Percentiles rank a stretch among this genome's conserved stretches.
Evolutionary conservation across 2,113 vertebrate genomes (phyloP).

Genomic region (Toxostoma redivivum): DNA sequence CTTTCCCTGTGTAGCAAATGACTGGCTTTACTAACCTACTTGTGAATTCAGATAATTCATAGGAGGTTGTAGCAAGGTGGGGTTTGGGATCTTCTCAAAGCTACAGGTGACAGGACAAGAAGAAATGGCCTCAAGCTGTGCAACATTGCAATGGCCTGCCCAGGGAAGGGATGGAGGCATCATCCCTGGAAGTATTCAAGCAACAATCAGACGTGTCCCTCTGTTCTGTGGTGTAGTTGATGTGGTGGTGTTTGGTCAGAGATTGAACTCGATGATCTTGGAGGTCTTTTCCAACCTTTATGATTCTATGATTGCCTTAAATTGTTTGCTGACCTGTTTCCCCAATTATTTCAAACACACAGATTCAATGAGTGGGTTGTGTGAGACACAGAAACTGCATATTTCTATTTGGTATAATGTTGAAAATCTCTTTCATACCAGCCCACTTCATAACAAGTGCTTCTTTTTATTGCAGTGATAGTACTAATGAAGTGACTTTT

Average conservation of each 20-base stretch:
- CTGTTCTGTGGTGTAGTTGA: neutral
- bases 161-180: neutral
- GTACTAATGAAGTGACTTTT: conserved; percentile 3
- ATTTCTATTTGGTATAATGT: neutral
- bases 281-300: neutral
- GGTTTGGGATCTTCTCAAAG: neutral
- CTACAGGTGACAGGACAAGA: neutral
- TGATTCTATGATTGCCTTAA: neutral
- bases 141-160: neutral
- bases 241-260: neutral
- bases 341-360: neutral
- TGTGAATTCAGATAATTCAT: neutral
- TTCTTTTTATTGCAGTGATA: neutral
- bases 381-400: neutral
- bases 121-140: neutral
- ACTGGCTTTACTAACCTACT: neutral
- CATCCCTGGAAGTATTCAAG: neutral
- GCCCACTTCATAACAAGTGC: neutral
- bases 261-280: neutral
- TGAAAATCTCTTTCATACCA: neutral
- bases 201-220: accelerated
- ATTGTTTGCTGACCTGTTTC: neutral
- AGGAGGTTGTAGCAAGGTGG: neutral
- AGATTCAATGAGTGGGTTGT: neutral
- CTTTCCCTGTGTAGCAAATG: neutral